Evolutionary conservation across 2,113 vertebrate genomes (phyloP), one percentile per base, ranked within the genome.

Genomic region (Pyrgilauda ruficollis): DNA sequence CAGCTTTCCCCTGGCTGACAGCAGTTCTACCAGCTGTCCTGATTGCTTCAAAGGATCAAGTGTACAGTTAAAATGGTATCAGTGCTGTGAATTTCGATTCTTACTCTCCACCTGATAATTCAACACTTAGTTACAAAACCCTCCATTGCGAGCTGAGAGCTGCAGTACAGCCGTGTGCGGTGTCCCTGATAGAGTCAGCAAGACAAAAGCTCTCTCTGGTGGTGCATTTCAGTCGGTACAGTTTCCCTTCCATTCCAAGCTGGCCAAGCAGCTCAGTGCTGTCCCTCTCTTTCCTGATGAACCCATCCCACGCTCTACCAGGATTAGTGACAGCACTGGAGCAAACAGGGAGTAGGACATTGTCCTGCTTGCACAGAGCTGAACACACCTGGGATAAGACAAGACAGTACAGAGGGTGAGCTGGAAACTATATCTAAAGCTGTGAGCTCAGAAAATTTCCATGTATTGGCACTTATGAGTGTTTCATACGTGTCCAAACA

Each of bases 161-260:
- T 10, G 7, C 53, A 47, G 24, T 0, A 5, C 35, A 6, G 43
- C 80, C 11, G 7, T 3, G 8, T 4, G 52, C 8, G 5, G 21
- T 0, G 33, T 13, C 43, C 59, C 26, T 17, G 13, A 4, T 1
- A 10, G 16, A 2, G 56, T 24, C 62, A 67, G 70, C 39, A 13
- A 21, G 82, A 8, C 86, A 50, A 87, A 88, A 18, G 81, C 87
- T 21, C 95, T 4, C 96, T 94, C 96, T 97, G 70, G 86, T 84
- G 97, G 95, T 19, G 26, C 9, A 15, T 16, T 46, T 59, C 17
- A 4, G 78, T 35, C 55, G 50, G 10, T 69, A 84, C 91, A 33
- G 1, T 11, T 79, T 84, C 44, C 21, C 28, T 22, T 21, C 52
- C 8, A 2, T 31, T 41, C 50, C 28, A 6, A 35, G 4, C 15